These are phyloP conservation scores for Porites lobata DNA, from an alignment of 92 coral and sea anemone genomes.

Conservation along the genomic window DNA sequence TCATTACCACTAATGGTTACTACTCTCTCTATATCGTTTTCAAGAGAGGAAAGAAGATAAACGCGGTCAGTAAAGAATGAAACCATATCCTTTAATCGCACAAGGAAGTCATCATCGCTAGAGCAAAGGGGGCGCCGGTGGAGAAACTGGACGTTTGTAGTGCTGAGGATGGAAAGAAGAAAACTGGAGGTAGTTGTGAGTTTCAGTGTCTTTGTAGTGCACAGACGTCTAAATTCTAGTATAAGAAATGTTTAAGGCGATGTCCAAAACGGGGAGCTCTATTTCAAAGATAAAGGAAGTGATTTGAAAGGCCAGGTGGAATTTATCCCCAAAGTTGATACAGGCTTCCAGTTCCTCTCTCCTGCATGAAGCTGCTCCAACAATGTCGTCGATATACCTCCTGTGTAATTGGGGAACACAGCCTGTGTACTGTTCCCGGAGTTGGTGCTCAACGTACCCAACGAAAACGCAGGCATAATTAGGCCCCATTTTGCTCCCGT, in stretches of 20 bases:
- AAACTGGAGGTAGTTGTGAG: not conserved
- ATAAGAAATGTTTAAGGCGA: not conserved
- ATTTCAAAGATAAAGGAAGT: not conserved
- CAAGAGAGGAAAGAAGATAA: not conserved
- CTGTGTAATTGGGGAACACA: no score
- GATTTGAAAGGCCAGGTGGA: not conserved
- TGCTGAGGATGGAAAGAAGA: not conserved
- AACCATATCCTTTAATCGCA: not conserved
- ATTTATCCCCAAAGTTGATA: not conserved
- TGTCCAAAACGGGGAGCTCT: not conserved
- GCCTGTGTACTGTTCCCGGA: not conserved
- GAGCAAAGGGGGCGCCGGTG: not conserved
- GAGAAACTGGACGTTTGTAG: constrained; percentile 2
- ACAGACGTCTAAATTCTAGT: not conserved
- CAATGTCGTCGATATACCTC: no score
- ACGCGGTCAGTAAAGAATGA: not conserved
- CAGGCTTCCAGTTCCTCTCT: no score
- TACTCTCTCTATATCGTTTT: not conserved
- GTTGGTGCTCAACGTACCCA: constrained; percentile 24
- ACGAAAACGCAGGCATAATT: constrained; percentile 20
- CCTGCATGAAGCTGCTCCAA: no score
- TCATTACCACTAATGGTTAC: not conserved
- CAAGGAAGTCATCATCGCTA: not conserved
- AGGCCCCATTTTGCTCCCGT: not conserved
- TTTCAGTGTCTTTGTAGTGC: not conserved